A percentile compares a stretch with the other conserved stretches of the same genome.
Evolutionary conservation across 2,113 vertebrate genomes (phyloP).

Genomic region (Aramus guarauna): DNA sequence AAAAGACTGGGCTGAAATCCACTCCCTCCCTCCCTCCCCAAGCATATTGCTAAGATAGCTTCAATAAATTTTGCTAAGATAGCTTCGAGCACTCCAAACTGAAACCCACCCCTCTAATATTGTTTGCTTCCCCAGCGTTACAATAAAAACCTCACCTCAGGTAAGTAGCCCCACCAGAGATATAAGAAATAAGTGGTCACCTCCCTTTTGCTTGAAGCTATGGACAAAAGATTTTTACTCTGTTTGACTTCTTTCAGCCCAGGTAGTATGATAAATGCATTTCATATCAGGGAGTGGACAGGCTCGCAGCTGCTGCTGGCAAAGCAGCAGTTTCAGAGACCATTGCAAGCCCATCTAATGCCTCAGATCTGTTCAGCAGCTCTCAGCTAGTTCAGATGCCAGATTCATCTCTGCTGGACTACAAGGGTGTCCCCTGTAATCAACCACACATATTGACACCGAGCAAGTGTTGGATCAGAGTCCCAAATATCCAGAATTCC

Average conservation of each 20-base stretch:
- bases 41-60: not conserved
- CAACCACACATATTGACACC: rapidly evolving
- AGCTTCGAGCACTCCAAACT: not conserved
- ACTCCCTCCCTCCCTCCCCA: not conserved
- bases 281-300: not conserved
- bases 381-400: not conserved
- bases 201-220: not conserved
- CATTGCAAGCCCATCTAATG: not conserved
- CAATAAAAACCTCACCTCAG: not conserved
- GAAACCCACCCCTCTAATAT: not conserved
- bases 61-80: not conserved
- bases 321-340: not conserved
- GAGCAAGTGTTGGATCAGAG: not conserved
- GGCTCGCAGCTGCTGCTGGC: not conserved
- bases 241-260: not conserved
- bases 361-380: not conserved
- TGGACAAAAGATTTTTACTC: not conserved
- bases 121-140: not conserved
- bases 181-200: not conserved
- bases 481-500: not conserved
- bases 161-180: not conserved
- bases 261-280: not conserved
- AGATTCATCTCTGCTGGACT: not conserved
- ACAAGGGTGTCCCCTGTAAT: not conserved
- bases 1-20: not conserved